A percentile compares a stretch with the other conserved stretches of the same genome.
phyloP scores from a whole-genome alignment of 2,113 vertebrate genomes.

The Chamaetylas fuelleborni region DNA sequence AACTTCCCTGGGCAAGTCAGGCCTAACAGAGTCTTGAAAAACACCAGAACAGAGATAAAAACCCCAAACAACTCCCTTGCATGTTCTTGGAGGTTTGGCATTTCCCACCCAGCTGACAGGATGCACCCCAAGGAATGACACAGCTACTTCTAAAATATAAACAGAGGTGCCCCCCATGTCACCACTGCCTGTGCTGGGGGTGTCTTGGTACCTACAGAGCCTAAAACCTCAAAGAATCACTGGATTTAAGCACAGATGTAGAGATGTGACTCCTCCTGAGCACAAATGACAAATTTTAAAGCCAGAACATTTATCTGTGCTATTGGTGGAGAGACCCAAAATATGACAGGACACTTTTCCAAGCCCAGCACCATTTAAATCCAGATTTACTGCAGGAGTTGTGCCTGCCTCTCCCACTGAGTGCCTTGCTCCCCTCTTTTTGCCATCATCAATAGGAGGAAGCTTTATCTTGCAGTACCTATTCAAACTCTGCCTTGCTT shows the following conservation, averaged over 20 bases:
- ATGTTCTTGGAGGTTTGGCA: neutral
- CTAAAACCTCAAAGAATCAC: neutral
- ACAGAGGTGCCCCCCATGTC: neutral
- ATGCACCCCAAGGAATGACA: neutral
- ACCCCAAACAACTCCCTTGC: neutral
- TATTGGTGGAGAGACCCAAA: neutral
- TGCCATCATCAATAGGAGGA: neutral
- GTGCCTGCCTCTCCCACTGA: neutral
- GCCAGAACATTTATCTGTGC: neutral
- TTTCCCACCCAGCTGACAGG: neutral
- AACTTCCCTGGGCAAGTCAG: neutral
- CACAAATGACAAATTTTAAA: neutral
- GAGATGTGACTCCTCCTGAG: neutral
- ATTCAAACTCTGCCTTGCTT: neutral
- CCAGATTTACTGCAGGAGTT: neutral
- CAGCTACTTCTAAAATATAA: neutral
- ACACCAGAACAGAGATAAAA: too few relatives aligned
- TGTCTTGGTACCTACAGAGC: neutral
- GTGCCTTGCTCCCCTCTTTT: neutral
- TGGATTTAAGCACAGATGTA: neutral
- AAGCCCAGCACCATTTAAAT: neutral
- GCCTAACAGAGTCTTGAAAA: neutral
- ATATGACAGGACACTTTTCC: rapidly evolving
- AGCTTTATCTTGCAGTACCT: neutral
- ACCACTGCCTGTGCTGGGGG: neutral